Evolutionary conservation across 2,888 invertebrate genomes (phyloP), one percentile per base, ranked within the genome.

Genomic region (Eupithecia subumbrata): DNA sequence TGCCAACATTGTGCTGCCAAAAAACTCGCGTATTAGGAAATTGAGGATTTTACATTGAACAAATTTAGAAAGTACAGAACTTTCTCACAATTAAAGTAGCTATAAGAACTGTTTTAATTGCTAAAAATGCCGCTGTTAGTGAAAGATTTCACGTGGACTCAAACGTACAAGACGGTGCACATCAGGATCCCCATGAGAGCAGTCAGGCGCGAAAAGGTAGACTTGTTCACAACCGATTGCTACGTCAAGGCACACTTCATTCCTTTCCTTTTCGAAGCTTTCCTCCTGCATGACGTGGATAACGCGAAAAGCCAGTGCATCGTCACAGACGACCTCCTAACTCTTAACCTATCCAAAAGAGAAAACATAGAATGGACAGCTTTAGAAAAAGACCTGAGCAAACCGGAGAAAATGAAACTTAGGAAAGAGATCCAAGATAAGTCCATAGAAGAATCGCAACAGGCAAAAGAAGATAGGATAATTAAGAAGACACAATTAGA

Each of bases 81-180:
- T 9, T 40, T 40, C 12, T 22, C 9, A 12, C n/a, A n/a, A 0
- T 22, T 22, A 56, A 56, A 22, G 11, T 22, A 56, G 5, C 8
- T 48, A 25, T 4, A 69, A 5, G 22, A 18, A 25, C 7, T 48
- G n/a, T 8, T 52, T 56, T 22, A 56, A 12, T 48, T 30, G 0
- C 9, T 37, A 69, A 87, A 81, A 78, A 97, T 97, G 97, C 97
- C 97, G n/a, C 96, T 97, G 81, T 82, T 97, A 81, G 95, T 98
- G 1, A 97, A 96, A 92, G 96, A 97, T 92, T 97, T 95, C 85
- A 95, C 95, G 56, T 98, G 98, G 98, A 96, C 96, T 60, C 97
- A 98, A 93, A 96, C 96, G 1, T 91, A 94, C 18, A 93, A 93
- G 60, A 90, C 90, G 56, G 84, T 98, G 12, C 95, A 96, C 77